These are phyloP conservation scores for Nothocercus julius DNA, from an alignment of 2,113 vertebrate genomes.

Conservation along the genomic window DNA sequence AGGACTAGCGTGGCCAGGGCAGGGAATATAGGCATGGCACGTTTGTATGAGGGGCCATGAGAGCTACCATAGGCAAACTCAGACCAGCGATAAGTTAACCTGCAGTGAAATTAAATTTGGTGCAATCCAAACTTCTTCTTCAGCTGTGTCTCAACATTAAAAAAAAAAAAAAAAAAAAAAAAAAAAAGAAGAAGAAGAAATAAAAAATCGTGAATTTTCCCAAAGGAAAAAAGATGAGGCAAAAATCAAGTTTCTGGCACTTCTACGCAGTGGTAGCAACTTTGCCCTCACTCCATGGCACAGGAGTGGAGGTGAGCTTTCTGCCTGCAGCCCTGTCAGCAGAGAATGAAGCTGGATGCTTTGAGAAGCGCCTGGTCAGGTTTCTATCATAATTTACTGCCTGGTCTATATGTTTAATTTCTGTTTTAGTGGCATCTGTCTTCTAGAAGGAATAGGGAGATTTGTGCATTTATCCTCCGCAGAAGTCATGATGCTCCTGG, in stretches of 20 bases:
- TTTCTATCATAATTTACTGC: slow-evolving; percentile 11
- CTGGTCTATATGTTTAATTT: slow-evolving; percentile 52
- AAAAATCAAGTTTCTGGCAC: neutral
- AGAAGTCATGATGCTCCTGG: neutral
- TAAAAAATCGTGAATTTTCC: neutral
- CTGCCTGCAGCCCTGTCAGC: neutral
- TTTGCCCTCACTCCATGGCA: neutral
- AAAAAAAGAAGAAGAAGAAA: neutral
- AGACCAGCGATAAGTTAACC: neutral
- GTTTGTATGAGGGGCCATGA: fast-evolving
- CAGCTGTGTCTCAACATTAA: neutral
- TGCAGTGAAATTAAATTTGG: neutral
- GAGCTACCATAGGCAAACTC: neutral
- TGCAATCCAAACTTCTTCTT: neutral
- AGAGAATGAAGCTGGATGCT: neutral
- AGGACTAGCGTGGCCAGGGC: neutral
- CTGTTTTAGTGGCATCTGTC: slow-evolving; percentile 17
- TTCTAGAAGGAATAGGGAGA: slow-evolving; percentile 35
- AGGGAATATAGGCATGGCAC: neutral
- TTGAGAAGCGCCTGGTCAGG: slow-evolving; percentile 33
- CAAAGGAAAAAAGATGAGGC: neutral
- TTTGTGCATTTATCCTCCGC: slow-evolving; percentile 30
- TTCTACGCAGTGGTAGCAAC: neutral
- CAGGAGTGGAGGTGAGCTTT: neutral
- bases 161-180: neutral